Conservation (phyloP, 2,888 invertebrate genomes). For the Nymphalis polychloros region DNA sequence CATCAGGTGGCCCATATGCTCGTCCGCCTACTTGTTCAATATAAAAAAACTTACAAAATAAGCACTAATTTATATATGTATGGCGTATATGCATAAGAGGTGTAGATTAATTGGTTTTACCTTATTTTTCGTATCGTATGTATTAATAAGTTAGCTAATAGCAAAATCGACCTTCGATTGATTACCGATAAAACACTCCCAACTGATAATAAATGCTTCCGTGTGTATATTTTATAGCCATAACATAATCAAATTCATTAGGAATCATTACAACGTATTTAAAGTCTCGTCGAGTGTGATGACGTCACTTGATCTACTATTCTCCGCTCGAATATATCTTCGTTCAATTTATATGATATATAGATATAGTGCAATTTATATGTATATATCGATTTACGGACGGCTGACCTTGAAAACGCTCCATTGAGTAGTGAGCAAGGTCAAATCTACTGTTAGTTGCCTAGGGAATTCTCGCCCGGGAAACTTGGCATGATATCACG, state of each 20-base stretch:
- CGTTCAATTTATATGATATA: not conserved
- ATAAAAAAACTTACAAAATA: too few species aligned
- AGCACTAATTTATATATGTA: too few species aligned
- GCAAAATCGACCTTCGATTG: not conserved
- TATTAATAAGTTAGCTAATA: not conserved
- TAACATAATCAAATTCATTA: not conserved
- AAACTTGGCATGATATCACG: constrained; percentile 28
- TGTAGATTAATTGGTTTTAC: too few species aligned
- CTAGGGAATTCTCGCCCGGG: constrained; percentile 32
- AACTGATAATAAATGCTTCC: not conserved
- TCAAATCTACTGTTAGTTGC: constrained; percentile 18
- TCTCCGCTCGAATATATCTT: not conserved
- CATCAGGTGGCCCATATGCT: too few species aligned
- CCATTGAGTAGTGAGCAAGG: constrained; percentile 30
- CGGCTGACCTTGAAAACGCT: constrained; percentile 25
- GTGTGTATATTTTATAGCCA: constrained; percentile 1
- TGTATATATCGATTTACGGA: not conserved
- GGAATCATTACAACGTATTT: not conserved
- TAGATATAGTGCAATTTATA: not conserved
- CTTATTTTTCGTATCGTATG: too few species aligned
- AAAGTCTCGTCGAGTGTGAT: not conserved
- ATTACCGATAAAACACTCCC: not conserved
- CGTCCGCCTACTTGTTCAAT: too few species aligned
- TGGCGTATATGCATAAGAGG: too few species aligned
- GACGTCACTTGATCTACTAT: not conserved